These are phyloP conservation scores for Spilosoma lubricipeda DNA, from an alignment of 2,888 invertebrate species.

Conservation along the genomic window DNA sequence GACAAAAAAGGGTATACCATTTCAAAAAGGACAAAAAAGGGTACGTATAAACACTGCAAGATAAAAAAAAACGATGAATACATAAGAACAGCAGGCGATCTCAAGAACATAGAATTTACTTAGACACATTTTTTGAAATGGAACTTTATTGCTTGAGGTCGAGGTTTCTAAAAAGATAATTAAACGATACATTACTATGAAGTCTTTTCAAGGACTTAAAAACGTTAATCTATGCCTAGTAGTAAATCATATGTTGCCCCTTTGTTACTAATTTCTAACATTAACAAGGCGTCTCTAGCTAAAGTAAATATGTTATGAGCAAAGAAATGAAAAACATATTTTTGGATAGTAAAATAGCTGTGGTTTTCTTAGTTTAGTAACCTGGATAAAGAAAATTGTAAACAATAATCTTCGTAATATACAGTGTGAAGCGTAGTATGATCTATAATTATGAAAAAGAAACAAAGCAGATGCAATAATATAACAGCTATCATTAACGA, in stretches of 20 bases:
- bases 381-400: background rate
- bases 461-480: constrained; percentile 15
- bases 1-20: constrained; percentile 20
- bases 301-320: background rate
- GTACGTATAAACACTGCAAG: constrained; percentile 23
- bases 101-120: constrained; percentile 45
- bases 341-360: background rate
- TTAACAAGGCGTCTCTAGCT: background rate
- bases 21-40: constrained; percentile 28
- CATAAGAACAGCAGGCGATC: constrained; percentile 49
- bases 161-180: constrained; percentile 7
- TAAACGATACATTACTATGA: background rate
- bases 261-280: background rate
- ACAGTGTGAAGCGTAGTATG: background rate
- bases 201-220: background rate
- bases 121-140: constrained; percentile 25
- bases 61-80: constrained; percentile 35
- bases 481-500: constrained; percentile 30
- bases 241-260: background rate
- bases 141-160: background rate
- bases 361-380: background rate
- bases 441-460: background rate
- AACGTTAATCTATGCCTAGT: background rate
- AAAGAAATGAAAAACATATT: background rate
- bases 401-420: background rate